These are phyloP conservation scores for Protomyctophum bolini DNA, from an alignment of 2,113 vertebrate genomes.

Conservation along the genomic window DNA sequence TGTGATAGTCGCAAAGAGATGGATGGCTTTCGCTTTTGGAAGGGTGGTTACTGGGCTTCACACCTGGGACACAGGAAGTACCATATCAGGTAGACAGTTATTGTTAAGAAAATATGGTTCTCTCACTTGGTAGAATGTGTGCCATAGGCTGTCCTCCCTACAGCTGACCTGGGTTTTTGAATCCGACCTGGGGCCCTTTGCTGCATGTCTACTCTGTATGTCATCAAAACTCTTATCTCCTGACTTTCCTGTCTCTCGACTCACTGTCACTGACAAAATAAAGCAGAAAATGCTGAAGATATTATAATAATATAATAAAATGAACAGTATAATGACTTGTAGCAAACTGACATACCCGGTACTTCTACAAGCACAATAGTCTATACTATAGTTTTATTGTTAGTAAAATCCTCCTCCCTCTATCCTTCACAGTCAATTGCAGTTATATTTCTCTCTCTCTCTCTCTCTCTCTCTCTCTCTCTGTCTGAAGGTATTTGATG, in stretches of 20 bases:
- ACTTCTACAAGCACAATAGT: background rate
- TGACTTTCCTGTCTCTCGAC: too few relatives aligned
- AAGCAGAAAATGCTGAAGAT: too few relatives aligned
- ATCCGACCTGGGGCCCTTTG: too few relatives aligned
- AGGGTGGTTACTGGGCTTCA: slow-evolving; percentile 94
- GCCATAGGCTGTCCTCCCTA: too few relatives aligned
- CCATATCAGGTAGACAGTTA: slow-evolving; percentile 89
- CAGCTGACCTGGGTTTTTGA: too few relatives aligned
- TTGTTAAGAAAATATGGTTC: too few relatives aligned
- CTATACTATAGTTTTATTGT: background rate
- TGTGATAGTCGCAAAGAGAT: slow-evolving; percentile 95
- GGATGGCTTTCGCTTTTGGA: slow-evolving; percentile 99
- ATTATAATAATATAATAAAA: too few relatives aligned
- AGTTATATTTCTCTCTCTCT: background rate
- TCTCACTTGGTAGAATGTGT: too few relatives aligned
- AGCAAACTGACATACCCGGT: background rate
- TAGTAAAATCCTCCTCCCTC: background rate
- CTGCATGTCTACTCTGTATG: too few relatives aligned
- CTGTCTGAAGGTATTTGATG: background rate
- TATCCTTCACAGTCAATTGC: background rate
- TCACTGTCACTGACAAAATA: too few relatives aligned
- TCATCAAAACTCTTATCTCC: too few relatives aligned
- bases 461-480: background rate
- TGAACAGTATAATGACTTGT: background rate
- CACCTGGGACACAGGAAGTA: slow-evolving; percentile 92